Evolutionary conservation across 1,140 invertebrate genomes (phyloP), one percentile per base, ranked within the genome.

Genomic region (Monomorium pharaonis): DNA sequence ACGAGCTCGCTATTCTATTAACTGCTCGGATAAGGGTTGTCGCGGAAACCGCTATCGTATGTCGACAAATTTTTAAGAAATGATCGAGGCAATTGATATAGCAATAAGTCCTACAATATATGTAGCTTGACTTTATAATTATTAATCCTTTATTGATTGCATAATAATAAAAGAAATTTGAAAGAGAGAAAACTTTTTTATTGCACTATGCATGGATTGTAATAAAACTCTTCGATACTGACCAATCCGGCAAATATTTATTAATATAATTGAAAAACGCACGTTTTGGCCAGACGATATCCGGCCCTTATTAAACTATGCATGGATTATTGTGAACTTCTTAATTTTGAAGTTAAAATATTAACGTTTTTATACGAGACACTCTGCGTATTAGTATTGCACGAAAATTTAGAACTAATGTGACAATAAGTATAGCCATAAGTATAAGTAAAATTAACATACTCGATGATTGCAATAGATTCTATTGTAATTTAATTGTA

Each of bases 1-100:
- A 74, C 88, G 44, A 77, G 30, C 24, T 49, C 84, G 87, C 88
- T 90, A 89, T 90, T 90, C 89, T 90, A 90, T 90, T 90, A 90
- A 86, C 80, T 21, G 60, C 51, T 76, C 62, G 76, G 89, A 90
- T 90, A 90, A 90, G 81, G 80, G 76, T 56, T 62, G 49, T 60
- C 44, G 44, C 44, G 58, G 37, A 72, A 85, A 81, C 78, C 63
- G 54, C 51, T 78, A 80, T 74, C 37, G 42, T 74, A 30, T 27
- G 44, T 16, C 62, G 76, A 80, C 76, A 80, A 80, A 80, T 80
- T 80, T 69, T 80, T 37, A 51, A 80, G 16, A 51, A 54, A 10
- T 18, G 30, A 80, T 80, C 44, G n/a, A 80, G 9, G 12, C 5
- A 21, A 37, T 42, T 24, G 37, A 42, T 44, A 30, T 10, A 10